phyloP scores from a whole-genome alignment of 2,113 vertebrate species.

The Seriola aureovittata region DNA sequence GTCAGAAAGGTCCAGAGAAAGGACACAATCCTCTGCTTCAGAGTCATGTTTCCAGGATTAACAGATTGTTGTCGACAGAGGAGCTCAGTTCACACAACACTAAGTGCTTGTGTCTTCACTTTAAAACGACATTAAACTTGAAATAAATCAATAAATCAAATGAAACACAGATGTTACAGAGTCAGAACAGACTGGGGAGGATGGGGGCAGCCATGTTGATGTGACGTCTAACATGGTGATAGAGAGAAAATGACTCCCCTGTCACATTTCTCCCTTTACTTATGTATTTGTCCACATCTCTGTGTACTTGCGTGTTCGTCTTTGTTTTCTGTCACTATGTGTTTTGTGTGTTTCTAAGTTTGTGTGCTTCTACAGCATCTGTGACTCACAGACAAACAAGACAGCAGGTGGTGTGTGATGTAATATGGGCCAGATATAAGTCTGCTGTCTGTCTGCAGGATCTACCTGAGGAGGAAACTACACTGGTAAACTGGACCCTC shows the following conservation, averaged over 20 bases:
- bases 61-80: too few relatives aligned
- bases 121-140: neutral
- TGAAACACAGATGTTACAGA: neutral
- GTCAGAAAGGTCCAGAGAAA: neutral
- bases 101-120: too few relatives aligned
- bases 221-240: neutral
- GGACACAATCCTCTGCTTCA: too few relatives aligned
- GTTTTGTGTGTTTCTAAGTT: constrained; percentile 50
- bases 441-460: constrained; percentile 19
- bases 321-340: constrained; percentile 63
- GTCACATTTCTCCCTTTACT: neutral
- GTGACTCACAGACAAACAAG: constrained; percentile 68
- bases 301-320: constrained; percentile 47
- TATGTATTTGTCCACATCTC: neutral
- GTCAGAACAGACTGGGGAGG: neutral
- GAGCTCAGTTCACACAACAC: too few relatives aligned
- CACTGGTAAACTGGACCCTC: neutral
- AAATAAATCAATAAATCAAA: neutral
- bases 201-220: neutral
- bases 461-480: constrained; percentile 32
- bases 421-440: constrained; percentile 65
- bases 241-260: neutral
- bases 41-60: too few relatives aligned
- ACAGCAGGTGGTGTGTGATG: constrained; percentile 70
- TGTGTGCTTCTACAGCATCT: constrained; percentile 53